Conservation (phyloP, 2,888 invertebrate species). For the Listrodromus nycthemerus region DNA sequence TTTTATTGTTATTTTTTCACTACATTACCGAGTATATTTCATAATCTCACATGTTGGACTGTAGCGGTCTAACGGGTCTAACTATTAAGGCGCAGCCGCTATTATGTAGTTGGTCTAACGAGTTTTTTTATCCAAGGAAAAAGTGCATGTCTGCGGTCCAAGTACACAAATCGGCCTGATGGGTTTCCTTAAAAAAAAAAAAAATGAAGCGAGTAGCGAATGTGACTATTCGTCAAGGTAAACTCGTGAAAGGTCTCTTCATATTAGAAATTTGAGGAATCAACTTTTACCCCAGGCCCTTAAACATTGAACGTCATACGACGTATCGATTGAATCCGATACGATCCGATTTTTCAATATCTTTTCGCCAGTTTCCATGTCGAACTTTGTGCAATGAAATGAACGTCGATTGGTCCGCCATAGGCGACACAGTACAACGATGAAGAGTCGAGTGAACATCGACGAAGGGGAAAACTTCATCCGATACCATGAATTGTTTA, state of each 20-base stretch:
- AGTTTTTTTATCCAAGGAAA: not conserved
- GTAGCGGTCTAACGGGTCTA: no score
- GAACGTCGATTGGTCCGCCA: not conserved
- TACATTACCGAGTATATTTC: conserved; percentile 3
- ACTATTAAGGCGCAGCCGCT: not conserved
- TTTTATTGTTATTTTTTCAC: not conserved
- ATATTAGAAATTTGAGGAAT: no score
- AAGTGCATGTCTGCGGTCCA: no score
- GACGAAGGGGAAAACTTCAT: conserved; percentile 16
- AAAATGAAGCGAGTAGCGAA: not conserved
- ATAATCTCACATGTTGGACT: not conserved
- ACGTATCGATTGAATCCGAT: not conserved
- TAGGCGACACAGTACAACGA: not conserved
- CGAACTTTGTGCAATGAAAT: not conserved
- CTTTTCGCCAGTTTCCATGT: not conserved
- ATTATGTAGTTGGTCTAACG: not conserved
- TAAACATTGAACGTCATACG: not conserved
- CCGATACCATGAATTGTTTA: conserved; percentile 35
- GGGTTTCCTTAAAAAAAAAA: not conserved
- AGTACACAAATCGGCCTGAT: not conserved
- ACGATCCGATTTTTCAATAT: not conserved
- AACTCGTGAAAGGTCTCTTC: no score
- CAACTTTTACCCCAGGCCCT: no score
- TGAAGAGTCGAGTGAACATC: not conserved
- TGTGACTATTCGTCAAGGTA: no score